These are phyloP conservation scores for Acleris emargana DNA, from an alignment of 2,888 invertebrate genomes.

Conservation along the genomic window DNA sequence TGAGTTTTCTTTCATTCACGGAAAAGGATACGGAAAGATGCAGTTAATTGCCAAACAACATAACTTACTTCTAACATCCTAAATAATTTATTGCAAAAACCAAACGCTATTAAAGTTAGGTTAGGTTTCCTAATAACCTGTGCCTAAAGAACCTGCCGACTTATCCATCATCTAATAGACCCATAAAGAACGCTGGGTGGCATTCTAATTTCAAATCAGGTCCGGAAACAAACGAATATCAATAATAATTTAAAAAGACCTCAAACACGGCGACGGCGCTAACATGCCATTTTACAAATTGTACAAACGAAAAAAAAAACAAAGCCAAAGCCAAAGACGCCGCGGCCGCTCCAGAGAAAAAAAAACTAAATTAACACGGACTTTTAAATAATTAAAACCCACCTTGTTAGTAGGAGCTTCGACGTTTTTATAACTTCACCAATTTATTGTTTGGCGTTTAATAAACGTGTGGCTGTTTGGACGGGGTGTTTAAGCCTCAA, in stretches of 20 bases:
- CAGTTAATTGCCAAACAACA: too few species aligned
- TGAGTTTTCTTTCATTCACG: too few species aligned
- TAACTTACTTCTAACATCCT: too few species aligned
- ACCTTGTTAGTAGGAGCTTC: slow-evolving; percentile 38
- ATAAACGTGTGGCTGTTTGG: slow-evolving; percentile 16
- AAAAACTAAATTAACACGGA: slow-evolving; percentile 39
- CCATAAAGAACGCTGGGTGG: slow-evolving; percentile 36
- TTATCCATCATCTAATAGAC: slow-evolving; percentile 20
- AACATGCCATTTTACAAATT: slow-evolving; percentile 39
- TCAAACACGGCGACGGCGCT: slow-evolving; percentile 37
- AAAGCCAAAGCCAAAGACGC: slow-evolving; percentile 36
- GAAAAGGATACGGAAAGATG: too few species aligned
- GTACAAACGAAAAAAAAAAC: slow-evolving; percentile 38
- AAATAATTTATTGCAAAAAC: too few species aligned
- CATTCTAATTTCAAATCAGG: slow-evolving; percentile 30
- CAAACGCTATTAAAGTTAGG: too few species aligned
- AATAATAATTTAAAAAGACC: slow-evolving; percentile 37
- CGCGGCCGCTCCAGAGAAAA: slow-evolving; percentile 35
- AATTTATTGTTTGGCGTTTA: slow-evolving; percentile 31
- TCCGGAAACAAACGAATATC: slow-evolving; percentile 36
- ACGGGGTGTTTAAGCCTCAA: slow-evolving; percentile 15
- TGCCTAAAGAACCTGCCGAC: background rate
- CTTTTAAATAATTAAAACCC: slow-evolving; percentile 40
- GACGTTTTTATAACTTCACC: slow-evolving; percentile 37
- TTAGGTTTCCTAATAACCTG: background rate